These are phyloP conservation scores for Eurosta solidaginis DNA, from an alignment of 1,140 invertebrate species.

Conservation along the genomic window DNA sequence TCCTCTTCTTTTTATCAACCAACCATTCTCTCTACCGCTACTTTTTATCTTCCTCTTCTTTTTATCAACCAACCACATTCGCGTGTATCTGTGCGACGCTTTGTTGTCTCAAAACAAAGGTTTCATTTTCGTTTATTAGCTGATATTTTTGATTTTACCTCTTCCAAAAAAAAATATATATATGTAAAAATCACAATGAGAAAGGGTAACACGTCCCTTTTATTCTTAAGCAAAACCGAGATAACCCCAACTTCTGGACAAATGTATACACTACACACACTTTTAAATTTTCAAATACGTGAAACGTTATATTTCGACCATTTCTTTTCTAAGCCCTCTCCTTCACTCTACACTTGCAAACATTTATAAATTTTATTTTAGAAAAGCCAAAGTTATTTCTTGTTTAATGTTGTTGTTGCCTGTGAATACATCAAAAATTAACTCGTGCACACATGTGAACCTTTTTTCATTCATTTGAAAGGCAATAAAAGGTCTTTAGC, in stretches of 20 bases:
- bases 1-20: no score
- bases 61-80: no score
- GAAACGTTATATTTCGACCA: constrained; percentile 19
- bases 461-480: constrained; percentile 17
- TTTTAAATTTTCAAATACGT: neutral
- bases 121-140: constrained; percentile 6
- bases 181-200: no score
- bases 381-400: neutral
- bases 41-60: no score
- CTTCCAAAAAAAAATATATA: neutral
- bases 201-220: no score
- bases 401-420: neutral
- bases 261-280: neutral
- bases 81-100: neutral
- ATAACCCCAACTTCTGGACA: neutral
- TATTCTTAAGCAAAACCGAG: neutral
- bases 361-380: neutral
- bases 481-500: neutral
- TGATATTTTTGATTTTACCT: constrained; percentile 5
- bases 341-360: neutral
- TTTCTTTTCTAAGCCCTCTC: neutral
- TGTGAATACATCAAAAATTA: constrained; percentile 58
- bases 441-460: constrained; percentile 39
- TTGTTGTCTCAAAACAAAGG: neutral
- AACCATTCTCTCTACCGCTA: no score